These are phyloP conservation scores for Vombatus ursinus DNA, from an alignment of 2,113 vertebrate genomes.

Conservation along the genomic window DNA sequence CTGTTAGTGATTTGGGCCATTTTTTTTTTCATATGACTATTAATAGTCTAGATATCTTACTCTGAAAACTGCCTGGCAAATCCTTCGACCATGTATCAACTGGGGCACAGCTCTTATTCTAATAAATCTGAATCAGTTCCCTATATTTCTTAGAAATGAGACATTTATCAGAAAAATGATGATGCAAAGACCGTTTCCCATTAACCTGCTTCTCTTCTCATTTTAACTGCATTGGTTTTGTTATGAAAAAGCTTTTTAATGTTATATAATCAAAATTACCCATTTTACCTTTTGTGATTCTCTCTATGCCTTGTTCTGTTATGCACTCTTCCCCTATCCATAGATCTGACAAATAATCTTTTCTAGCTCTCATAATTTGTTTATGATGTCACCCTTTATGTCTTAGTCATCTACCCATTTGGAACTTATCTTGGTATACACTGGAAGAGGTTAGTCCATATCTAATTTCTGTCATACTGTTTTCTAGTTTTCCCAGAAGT, in stretches of 20 bases:
- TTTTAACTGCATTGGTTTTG: background rate
- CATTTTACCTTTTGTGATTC: background rate
- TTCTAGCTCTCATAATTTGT: background rate
- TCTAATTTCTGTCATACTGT: background rate
- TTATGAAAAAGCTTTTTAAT: background rate
- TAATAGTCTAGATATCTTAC: background rate
- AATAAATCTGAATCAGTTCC: background rate
- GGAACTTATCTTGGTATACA: background rate
- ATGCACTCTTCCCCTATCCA: background rate
- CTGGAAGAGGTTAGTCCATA: background rate
- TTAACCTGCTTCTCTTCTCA: background rate
- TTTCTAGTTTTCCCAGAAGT: background rate
- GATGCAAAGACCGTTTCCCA: background rate
- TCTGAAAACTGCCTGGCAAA: background rate
- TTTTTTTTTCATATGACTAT: background rate
- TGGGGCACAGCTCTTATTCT: background rate
- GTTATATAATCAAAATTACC: background rate
- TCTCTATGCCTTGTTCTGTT: background rate
- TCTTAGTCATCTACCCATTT: background rate
- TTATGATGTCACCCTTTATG: background rate
- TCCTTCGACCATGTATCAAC: background rate
- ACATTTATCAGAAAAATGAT: background rate
- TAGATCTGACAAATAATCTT: background rate
- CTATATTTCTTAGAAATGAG: background rate
- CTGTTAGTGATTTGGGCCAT: background rate